phyloP scores from a whole-genome alignment of 2,113 vertebrate genomes.

The Butastur rufipennis region DNA sequence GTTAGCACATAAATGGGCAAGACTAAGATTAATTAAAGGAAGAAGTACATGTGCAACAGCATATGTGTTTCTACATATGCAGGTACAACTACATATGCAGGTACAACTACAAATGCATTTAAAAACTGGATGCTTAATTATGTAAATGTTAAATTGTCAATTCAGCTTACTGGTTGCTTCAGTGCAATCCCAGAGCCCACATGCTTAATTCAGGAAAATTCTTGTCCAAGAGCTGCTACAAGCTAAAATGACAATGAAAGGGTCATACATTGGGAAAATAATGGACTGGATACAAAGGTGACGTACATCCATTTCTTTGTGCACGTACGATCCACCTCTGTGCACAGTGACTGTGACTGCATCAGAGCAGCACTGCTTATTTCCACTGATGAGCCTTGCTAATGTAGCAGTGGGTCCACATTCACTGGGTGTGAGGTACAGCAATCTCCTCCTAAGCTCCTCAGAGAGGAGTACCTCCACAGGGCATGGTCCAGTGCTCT shows the following conservation, averaged over 20 bases:
- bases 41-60: not conserved
- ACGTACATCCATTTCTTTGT: not conserved
- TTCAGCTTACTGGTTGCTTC: not conserved
- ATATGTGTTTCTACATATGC: not conserved
- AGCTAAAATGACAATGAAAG: not conserved
- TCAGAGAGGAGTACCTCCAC: not conserved
- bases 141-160: not conserved
- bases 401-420: not conserved
- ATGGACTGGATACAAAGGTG: not conserved
- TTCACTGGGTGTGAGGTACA: not conserved
- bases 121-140: not conserved
- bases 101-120: not conserved
- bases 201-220: not conserved
- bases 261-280: not conserved
- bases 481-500: not conserved
- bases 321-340: fast-evolving
- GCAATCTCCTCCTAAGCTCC: not conserved
- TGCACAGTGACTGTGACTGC: not conserved
- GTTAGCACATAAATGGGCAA: not conserved
- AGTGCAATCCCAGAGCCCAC: not conserved
- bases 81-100: not conserved
- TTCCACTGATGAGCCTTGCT: not conserved
- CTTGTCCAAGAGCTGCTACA: not conserved
- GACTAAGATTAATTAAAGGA: not conserved
- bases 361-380: not conserved